phyloP scores from a whole-genome alignment of 2,888 invertebrate species.

The Dryomyza anilis region DNA sequence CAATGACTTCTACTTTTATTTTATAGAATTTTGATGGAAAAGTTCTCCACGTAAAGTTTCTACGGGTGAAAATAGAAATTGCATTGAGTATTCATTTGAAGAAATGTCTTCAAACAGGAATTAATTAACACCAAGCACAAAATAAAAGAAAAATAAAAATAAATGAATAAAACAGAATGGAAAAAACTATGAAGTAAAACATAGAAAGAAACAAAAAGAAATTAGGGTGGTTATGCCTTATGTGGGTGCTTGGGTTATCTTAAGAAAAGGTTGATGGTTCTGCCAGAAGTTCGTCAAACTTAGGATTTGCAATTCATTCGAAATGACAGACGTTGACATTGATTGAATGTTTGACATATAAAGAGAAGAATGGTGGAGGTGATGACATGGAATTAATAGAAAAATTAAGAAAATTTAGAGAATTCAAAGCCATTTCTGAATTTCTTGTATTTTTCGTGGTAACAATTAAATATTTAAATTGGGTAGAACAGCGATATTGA shows the following conservation, averaged over 20 bases:
- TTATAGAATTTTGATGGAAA: neutral
- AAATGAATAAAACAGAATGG: too few species aligned
- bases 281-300: conserved; percentile 16
- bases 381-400: too few species aligned
- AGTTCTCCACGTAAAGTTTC: neutral
- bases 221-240: neutral
- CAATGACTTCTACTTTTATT: conserved; percentile 7
- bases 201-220: conserved; percentile 23
- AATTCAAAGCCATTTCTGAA: too few species aligned
- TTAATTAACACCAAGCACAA: conserved; percentile 54
- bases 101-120: conserved; percentile 59
- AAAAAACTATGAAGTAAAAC: conserved; percentile 28
- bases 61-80: neutral
- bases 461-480: too few species aligned
- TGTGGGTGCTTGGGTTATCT: neutral
- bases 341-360: conserved; percentile 23
- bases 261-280: neutral
- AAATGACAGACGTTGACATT: conserved; percentile 17
- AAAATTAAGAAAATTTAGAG: neutral
- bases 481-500: too few species aligned
- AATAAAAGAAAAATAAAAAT: too few species aligned
- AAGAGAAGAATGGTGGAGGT: neutral
- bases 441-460: too few species aligned
- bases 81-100: conserved; percentile 44
- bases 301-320: conserved; percentile 3